A percentile compares a stretch with the other conserved stretches of the same genome.
Conservation (phyloP, 2,113 vertebrate genomes). For the Nymphicus hollandicus region DNA sequence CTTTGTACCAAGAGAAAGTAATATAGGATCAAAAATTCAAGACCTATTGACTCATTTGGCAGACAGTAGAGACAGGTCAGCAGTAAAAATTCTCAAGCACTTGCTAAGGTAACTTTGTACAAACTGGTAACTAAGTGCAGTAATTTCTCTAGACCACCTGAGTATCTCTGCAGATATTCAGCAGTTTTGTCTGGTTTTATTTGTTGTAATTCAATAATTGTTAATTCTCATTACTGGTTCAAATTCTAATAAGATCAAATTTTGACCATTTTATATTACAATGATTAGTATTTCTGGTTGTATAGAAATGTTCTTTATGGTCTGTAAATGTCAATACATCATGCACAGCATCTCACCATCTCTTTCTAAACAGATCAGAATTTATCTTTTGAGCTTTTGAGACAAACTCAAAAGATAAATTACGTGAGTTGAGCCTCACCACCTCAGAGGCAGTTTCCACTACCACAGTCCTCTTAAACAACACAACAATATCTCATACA, state of each 20-base stretch:
- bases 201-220: background rate
- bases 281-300: background rate
- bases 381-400: background rate
- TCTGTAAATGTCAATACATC: background rate
- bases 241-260: background rate
- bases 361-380: background rate
- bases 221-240: background rate
- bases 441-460: background rate
- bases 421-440: background rate
- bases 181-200: background rate
- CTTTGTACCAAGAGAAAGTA: background rate
- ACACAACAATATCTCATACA: background rate
- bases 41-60: background rate
- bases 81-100: background rate
- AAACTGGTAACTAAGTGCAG: background rate
- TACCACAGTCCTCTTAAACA: background rate
- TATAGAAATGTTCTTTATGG: background rate
- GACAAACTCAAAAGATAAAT: background rate
- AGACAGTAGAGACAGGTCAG: background rate
- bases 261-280: background rate
- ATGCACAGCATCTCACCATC: slow-evolving; percentile 7
- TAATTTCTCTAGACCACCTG: background rate
- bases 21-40: background rate
- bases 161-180: background rate
- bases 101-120: background rate